Evolutionary conservation across 2,797 vertebrate genomes (phyloP), one percentile per base, ranked within the genome.

Genomic region (Oophaga sylvatica): DNA sequence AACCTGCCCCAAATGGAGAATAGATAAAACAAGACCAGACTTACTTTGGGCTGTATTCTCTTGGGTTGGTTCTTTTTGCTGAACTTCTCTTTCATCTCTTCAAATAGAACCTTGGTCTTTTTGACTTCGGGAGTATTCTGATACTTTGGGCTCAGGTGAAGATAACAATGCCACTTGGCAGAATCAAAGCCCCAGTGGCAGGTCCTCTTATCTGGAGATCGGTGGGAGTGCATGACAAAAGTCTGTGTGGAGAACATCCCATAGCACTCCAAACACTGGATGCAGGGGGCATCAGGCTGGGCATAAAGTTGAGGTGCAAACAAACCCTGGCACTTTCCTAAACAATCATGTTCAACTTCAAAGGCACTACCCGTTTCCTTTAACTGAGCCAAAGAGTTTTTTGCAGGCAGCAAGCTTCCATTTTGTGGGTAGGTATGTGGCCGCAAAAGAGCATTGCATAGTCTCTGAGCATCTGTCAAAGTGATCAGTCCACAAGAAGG

Each of bases 171-270:
- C 98, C 98, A 99, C 93, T 99, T 98, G 93, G 98, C 96, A 0
- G 98, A 99, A 89, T 99, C 98, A 91, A 99, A 99, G 59, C 98
- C 98, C 98, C 98, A 99, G 92, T 99, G 98, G 92, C 98, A 99
- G 93, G 98, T 99, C 93, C 98, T 96, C 95, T 99, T 99, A 95
- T 99, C 98, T 0, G 98, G 97, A 35, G 97, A 97, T 88, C 97
- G 96, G 93, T 99, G 98, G 0, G 98, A 99, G 92, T 99, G 98
- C 97, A 99, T 97, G 92, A 99, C 98, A 67, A 99, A 99, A 1
- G 97, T 99, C 94, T 98, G 97, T 8, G 98, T 97, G 0, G 98
- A 97, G 93, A 99, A 99, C 93, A 99, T 97, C 89, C 97, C 95
- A 41, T 97, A 97, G 93, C 98, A 99, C 91, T 99, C 98, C 67